A percentile compares a stretch with the other conserved stretches of the same genome.
Conservation (phyloP, 2,888 invertebrate species). For the Eurytoma adleriae region DNA sequence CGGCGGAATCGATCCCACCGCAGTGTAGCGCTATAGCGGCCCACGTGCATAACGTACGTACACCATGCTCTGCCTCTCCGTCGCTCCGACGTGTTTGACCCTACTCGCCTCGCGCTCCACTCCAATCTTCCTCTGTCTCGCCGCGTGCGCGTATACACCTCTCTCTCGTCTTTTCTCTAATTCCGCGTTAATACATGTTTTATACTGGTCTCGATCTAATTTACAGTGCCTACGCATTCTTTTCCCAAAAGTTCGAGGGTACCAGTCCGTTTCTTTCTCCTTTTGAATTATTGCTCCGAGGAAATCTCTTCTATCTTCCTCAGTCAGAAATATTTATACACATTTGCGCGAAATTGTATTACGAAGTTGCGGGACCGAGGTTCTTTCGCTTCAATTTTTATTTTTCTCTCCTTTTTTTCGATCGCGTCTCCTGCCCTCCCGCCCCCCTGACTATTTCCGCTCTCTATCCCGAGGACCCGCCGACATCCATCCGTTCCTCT, state of each 20-base stretch:
- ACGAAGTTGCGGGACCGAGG: no score
- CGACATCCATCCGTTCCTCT: no score
- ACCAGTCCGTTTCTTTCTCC: no score
- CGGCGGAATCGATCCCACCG: conserved; percentile 73
- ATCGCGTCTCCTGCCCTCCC: no score
- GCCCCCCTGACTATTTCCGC: no score
- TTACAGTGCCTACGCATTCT: conserved; percentile 22
- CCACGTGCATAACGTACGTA: conserved; percentile 69
- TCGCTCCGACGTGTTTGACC: conserved; percentile 30
- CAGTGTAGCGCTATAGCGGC: conserved; percentile 69
- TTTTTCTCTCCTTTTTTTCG: no score
- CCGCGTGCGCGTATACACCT: background rate
- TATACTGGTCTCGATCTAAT: conserved; percentile 39
- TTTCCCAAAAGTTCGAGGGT: background rate
- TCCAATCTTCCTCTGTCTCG: conserved; percentile 27
- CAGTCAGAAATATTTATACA: no score
- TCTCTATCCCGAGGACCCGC: no score
- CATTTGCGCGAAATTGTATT: no score
- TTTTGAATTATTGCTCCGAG: no score
- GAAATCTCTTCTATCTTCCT: no score
- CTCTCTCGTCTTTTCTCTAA: conserved; percentile 24
- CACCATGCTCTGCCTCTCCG: conserved; percentile 58
- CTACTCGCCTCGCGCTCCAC: conserved; percentile 13
- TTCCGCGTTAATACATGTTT: conserved; percentile 37
- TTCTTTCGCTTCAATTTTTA: no score